Evolutionary conservation across 2,797 vertebrate genomes (phyloP).

Genomic region (Macrochelys suwanniensis): DNA sequence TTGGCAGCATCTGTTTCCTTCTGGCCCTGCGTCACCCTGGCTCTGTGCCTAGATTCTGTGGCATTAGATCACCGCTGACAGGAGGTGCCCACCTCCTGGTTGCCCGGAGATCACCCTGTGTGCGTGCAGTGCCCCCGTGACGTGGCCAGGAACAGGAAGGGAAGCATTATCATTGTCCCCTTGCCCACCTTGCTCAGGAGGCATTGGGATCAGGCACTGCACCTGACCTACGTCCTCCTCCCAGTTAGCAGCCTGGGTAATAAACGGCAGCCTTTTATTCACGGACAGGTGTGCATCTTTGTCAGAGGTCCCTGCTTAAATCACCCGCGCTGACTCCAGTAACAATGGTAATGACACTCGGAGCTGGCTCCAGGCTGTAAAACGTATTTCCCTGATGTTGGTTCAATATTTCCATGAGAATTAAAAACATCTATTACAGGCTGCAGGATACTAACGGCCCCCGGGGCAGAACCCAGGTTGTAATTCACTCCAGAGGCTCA

Average conservation of each 20-base stretch:
- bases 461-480: constrained; percentile 56
- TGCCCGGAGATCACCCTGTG: background rate
- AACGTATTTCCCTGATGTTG: constrained; percentile 84
- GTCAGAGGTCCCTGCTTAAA: constrained; percentile 80
- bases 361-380: constrained; percentile 75
- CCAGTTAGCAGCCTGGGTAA: constrained; percentile 70
- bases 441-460: constrained; percentile 71
- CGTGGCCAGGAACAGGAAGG: background rate
- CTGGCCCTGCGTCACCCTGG: fast-evolving
- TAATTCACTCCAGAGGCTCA: constrained; percentile 70
- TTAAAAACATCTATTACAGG: constrained; percentile 81
- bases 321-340: constrained; percentile 76
- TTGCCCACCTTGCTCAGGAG: background rate
- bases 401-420: constrained; percentile 83
- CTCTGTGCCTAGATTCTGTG: background rate
- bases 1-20: background rate
- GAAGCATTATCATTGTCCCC: background rate
- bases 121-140: fast-evolving
- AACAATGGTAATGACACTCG: constrained; percentile 78
- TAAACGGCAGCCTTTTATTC: constrained; percentile 76
- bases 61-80: constrained; percentile 5
- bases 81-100: fast-evolving
- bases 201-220: background rate
- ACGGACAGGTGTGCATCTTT: constrained; percentile 76
- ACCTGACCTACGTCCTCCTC: constrained; percentile 34